phyloP scores from a whole-genome alignment of 2,888 invertebrate species.

The Drosophila colorata region DNA sequence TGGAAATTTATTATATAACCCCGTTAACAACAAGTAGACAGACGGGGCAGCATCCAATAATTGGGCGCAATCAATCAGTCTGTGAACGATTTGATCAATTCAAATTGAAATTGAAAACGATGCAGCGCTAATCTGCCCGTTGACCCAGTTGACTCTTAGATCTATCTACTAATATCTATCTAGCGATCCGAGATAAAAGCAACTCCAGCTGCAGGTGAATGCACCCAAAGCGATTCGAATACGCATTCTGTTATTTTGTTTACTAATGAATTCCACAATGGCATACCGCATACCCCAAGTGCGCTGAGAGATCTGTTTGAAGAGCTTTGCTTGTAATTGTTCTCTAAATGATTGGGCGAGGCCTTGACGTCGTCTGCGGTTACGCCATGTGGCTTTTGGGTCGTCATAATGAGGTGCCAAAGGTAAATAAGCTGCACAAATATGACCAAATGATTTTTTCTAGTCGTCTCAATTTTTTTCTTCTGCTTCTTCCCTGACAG shows the following conservation, averaged over 20 bases:
- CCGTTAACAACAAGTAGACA: constrained; percentile 46
- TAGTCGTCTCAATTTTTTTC: constrained; percentile 20
- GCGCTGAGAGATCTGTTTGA: constrained; percentile 70
- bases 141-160: constrained; percentile 70
- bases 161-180: constrained; percentile 29
- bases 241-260: constrained; percentile 67
- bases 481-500: not conserved
- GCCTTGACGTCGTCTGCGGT: constrained; percentile 58
- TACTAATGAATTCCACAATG: constrained; percentile 76
- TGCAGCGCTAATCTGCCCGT: constrained; percentile 74
- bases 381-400: constrained; percentile 68
- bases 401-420: constrained; percentile 79
- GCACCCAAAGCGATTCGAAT: constrained; percentile 51
- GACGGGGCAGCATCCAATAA: constrained; percentile 53
- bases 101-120: constrained; percentile 54
- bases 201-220: constrained; percentile 67
- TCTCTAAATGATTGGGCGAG: constrained; percentile 72
- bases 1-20: constrained; percentile 77
- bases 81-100: constrained; percentile 50
- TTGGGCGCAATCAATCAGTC: constrained; percentile 75
- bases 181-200: constrained; percentile 23
- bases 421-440: constrained; percentile 67
- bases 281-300: constrained; percentile 53
- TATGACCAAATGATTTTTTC: constrained; percentile 34
- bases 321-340: constrained; percentile 71